These are phyloP conservation scores for Rhinophrynus dorsalis DNA, from an alignment of 2,797 vertebrate genomes.

Conservation along the genomic window DNA sequence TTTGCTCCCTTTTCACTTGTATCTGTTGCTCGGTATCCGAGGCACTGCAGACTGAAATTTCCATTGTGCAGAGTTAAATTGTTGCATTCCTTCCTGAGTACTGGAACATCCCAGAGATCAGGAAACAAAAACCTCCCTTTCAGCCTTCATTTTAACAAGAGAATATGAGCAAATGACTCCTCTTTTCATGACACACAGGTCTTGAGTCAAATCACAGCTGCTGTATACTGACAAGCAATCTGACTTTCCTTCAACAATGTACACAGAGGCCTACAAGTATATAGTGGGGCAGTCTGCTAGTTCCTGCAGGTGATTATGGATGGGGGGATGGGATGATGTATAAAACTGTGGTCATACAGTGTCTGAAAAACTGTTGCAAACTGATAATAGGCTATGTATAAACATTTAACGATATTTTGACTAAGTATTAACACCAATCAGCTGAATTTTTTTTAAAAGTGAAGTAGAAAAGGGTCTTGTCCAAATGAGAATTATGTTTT, in stretches of 20 bases:
- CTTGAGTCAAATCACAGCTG: conserved; percentile 1
- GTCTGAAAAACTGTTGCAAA: too few relatives aligned
- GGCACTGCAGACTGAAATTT: conserved; percentile 7
- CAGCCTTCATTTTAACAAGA: conserved; percentile 22
- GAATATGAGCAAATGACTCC: conserved; percentile 45
- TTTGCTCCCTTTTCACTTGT: not conserved
- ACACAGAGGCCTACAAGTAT: not conserved
- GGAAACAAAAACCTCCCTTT: conserved; percentile 34
- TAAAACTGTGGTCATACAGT: too few relatives aligned
- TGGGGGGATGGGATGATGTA: too few relatives aligned
- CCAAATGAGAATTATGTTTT: too few relatives aligned
- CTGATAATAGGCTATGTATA: too few relatives aligned
- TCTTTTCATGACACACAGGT: conserved; percentile 7
- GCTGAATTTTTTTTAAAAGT: too few relatives aligned
- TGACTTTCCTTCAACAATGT: conserved; percentile 11
- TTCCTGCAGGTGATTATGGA: too few relatives aligned
- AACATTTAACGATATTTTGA: too few relatives aligned
- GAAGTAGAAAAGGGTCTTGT: too few relatives aligned
- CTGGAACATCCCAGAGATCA: conserved; percentile 31
- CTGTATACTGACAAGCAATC: not conserved
- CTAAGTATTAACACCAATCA: too few relatives aligned
- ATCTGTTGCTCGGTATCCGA: conserved; percentile 17
- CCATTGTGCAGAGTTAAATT: conserved; percentile 9
- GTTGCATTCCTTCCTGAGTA: conserved; percentile 26
- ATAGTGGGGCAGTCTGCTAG: not conserved